phyloP scores from a whole-genome alignment of 2,888 invertebrate genomes.

The Scrobipalpa costella region DNA sequence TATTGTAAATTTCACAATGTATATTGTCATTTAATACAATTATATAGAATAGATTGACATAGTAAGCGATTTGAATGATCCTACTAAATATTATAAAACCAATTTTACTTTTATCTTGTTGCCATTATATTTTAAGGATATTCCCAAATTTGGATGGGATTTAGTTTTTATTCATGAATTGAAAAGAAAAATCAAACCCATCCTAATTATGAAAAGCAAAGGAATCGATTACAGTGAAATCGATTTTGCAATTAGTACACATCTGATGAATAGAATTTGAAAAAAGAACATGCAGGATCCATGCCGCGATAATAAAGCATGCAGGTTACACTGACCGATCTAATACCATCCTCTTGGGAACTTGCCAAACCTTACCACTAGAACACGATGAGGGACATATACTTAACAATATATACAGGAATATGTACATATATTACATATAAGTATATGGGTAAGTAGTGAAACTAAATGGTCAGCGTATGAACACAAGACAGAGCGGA shows the following conservation, averaged over 20 bases:
- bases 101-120: neutral
- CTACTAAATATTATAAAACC: too few relatives aligned
- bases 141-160: neutral
- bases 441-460: slow-evolving; percentile 27
- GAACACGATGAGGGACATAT: slow-evolving; percentile 11
- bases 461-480: slow-evolving; percentile 62
- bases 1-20: neutral
- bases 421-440: slow-evolving; percentile 13
- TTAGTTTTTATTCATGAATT: neutral
- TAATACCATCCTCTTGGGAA: slow-evolving; percentile 24
- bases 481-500: slow-evolving; percentile 51
- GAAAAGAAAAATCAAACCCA: too few relatives aligned
- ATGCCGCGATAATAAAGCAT: slow-evolving; percentile 29
- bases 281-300: slow-evolving; percentile 29
- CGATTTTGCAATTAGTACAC: neutral
- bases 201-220: too few relatives aligned
- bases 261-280: neutral
- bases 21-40: neutral
- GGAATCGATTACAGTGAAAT: neutral
- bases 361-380: slow-evolving; percentile 14
- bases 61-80: neutral
- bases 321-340: slow-evolving; percentile 31
- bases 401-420: slow-evolving; percentile 6
- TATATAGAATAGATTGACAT: neutral
- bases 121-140: too few relatives aligned